A percentile compares a stretch with the other conserved stretches of the same genome.
Evolutionary conservation across 2,113 vertebrate species (phyloP).

Genomic region (Cyanoliseus patagonus): DNA sequence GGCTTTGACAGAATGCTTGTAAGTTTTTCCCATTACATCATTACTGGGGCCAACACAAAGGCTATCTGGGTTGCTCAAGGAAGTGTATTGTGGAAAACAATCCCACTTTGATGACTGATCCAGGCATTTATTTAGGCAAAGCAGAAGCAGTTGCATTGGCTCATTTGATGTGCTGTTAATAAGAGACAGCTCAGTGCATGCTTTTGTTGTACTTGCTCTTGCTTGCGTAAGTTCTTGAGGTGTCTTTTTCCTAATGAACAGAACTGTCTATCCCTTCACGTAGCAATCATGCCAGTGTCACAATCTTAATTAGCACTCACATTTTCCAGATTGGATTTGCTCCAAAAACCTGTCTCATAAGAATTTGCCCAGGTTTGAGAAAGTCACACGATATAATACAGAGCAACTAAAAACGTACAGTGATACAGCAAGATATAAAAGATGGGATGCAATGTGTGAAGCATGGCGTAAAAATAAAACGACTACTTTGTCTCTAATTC

Average conservation of each 20-base stretch:
- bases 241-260: background rate
- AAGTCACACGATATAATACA: background rate
- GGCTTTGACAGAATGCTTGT: slow-evolving; percentile 63
- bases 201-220: slow-evolving; percentile 59
- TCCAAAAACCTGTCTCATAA: background rate
- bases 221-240: slow-evolving; percentile 32
- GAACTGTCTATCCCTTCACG: background rate
- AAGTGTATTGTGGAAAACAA: slow-evolving; percentile 67
- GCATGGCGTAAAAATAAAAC: background rate
- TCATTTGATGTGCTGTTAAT: slow-evolving; percentile 50
- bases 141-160: slow-evolving; percentile 52
- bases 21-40: slow-evolving; percentile 79
- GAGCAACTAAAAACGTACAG: background rate
- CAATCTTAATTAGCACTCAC: background rate
- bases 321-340: background rate
- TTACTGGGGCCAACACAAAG: slow-evolving; percentile 59
- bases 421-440: background rate
- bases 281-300: background rate
- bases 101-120: slow-evolving; percentile 66
- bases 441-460: background rate
- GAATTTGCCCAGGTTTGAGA: background rate
- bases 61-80: slow-evolving; percentile 62
- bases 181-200: slow-evolving; percentile 54
- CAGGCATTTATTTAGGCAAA: slow-evolving; percentile 66
- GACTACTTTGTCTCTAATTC: background rate